Base-by-base conservation (phyloP, 2,888 invertebrate genomes). In the Eucera pruinosa region DNA sequence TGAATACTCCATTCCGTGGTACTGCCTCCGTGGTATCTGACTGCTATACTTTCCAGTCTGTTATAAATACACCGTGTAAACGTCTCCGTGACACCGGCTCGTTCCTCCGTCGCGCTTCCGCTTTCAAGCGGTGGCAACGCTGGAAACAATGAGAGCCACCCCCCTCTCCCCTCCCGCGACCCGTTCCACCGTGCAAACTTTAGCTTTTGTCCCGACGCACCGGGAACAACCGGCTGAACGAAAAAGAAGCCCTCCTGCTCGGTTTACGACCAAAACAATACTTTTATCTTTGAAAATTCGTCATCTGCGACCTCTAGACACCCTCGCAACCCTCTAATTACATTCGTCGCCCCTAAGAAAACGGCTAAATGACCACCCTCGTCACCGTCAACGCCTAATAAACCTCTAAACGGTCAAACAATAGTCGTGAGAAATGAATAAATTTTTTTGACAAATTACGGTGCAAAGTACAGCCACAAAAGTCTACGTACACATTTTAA, bases 1-100 rank as follows among this genome's bases (percentile, higher is more conserved):
- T 30, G 52, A 69, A 30, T 36, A 55, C 13, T 43, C 7, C 43
- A 30, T 5, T 33, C 47, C 68, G 41, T 13, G 13, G 13, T 39
- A 2, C 27, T 52, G 11, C 23, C 57, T 9, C 55, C 27, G 18
- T 45, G 57, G 18, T 55, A 67, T 33, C 57, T 25, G 43, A 39
- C 50, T 45, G 36, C 43, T 60, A 68, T 54, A 30, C 69, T 47
- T 62, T 62, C 45, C 68, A 57, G 58, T 45, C 68, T 54, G 74
- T 80, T 78, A 82, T 74, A 82, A 85, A 70, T 73, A 73, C 66
- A 60, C 67, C 75, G 73, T 81, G 84, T 82, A 85, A 84, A 82
- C 65, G 82, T 76, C 58, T 77, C 73, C 64, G 71, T 72, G 83
- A 81, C 79, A 81, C 68, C 45, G 65, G 30, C 47, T 47, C 64